phyloP scores from a whole-genome alignment of 2,888 invertebrate species.

The Meteorus colon region DNA sequence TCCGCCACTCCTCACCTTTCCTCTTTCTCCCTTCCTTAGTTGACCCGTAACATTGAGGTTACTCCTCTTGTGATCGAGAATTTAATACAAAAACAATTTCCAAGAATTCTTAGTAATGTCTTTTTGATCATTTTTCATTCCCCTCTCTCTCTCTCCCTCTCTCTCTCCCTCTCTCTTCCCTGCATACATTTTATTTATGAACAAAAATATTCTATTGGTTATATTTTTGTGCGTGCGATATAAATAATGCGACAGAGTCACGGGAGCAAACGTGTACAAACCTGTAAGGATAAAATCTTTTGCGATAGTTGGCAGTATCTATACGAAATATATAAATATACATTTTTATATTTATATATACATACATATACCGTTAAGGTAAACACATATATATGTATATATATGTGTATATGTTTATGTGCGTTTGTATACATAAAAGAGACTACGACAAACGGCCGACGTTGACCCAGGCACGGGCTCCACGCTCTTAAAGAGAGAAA shows the following conservation, averaged over 20 bases:
- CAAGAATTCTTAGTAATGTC: not conserved
- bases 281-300: not conserved
- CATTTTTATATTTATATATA: not conserved
- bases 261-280: not conserved
- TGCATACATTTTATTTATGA: too few relatives aligned
- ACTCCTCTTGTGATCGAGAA: not conserved
- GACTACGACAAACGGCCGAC: constrained; percentile 43
- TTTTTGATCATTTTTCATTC: not conserved
- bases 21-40: not conserved
- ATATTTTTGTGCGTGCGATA: not conserved
- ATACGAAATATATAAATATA: not conserved
- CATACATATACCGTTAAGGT: constrained; percentile 11
- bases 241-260: not conserved
- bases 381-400: constrained; percentile 19
- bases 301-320: not conserved
- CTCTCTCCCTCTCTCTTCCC: too few relatives aligned
- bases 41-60: constrained; percentile 33
- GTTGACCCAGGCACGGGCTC: constrained; percentile 41
- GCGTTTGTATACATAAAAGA: constrained; percentile 22
- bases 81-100: not conserved
- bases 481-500: constrained; percentile 26
- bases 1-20: not conserved
- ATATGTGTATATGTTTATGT: constrained; percentile 3
- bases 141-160: too few relatives aligned
- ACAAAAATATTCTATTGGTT: not conserved